Base-by-base conservation (phyloP, 2,888 invertebrate genomes). In the Eutolmus rufibarbis region DNA sequence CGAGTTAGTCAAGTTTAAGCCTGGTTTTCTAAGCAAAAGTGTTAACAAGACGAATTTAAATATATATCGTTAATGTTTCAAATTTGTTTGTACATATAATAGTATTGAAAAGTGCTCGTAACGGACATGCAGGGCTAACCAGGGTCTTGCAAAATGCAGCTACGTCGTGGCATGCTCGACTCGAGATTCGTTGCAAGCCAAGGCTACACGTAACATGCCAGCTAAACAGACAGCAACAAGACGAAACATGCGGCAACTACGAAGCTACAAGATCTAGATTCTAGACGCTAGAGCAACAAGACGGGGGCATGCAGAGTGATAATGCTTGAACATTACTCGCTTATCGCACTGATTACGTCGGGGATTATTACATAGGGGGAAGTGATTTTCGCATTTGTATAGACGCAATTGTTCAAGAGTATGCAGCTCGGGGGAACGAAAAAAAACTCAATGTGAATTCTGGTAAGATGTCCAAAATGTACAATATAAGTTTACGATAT, bases 301-400 rank as follows among this genome's bases (percentile, higher is more conserved):
- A 76, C 40, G 19, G 66, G 19, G 66, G 12, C 76, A 76, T 76
- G 34, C 76, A 37, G 28, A 76, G 76, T 76, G 76, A 76, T 76
- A 66, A 66, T 66, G 34, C 37, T 51, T 40, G 40, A 76, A 76
- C 56, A 78, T 82, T 57, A 57, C 82, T 82, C 82, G 66, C 28
- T 19, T 57, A 66, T 82, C 37, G 40, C 37, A 82, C 19, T 81
- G 31, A 46, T 85, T 85, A 85, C 74, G 74, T 56, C 43, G 74
- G 23, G 85, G 40, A 74, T 46, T 74, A 74, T 85, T 85, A 85
- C 74, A 74, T 37, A 37, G 57, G 57, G 56, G 74, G 89, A 91
- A 90, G 91, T 90, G 92, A 91, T 92, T 91, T 93, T 93, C 93
- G 93, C 91, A 91, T 91, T 91, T 90, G 89, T 90, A 90, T 91